Evolutionary conservation across 1,140 invertebrate species (phyloP), one percentile per base, ranked within the genome.

Genomic region (Matsumurasca onukii): DNA sequence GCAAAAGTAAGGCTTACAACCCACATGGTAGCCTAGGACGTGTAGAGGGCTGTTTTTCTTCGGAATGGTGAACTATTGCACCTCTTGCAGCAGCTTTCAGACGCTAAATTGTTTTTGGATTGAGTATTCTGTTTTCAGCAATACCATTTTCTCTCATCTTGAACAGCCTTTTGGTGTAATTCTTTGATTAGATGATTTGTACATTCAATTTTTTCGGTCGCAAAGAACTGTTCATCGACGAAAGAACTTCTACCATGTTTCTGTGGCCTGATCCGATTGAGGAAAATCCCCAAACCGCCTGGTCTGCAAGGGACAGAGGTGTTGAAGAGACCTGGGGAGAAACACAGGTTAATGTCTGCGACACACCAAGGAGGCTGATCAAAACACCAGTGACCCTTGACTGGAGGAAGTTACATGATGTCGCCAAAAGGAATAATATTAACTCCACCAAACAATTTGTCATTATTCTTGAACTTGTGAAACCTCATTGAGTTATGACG

Each of bases 241-340:
- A 31, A 17, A 64, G 20, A 64, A 64, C 62, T 31, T 64, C 62
- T 64, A 31, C 62, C 62, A 64, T 64, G 39, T 64, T 64, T 64
- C 62, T 64, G 62, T 64, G 62, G 30, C 62, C 62, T 64, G 62
- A 64, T 13, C 62, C 62, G 31, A 64, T 64, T 27, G 62, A 64
- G 31, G 62, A 27, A 64, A 64, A 64, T 31, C 62, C 62, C 62
- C 62, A 64, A 64, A 64, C 62, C 39, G 62, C 62, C 39, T 64
- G 9, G 62, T 64, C 62, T 31, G 39, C 30, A 31, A 64, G 62
- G 31, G 62, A 31, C 62, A 64, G 31, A 3, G 31, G 62, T 39
- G 39, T 31, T 64, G 62, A 34, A 15, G 62, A 31, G 34, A 3
- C 17, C 39, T 17, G 9, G 51, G 51, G n/a, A n/a, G n/a, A n/a